Conservation (phyloP, 2,797 vertebrate species). For the Selene dorsalis region DNA sequence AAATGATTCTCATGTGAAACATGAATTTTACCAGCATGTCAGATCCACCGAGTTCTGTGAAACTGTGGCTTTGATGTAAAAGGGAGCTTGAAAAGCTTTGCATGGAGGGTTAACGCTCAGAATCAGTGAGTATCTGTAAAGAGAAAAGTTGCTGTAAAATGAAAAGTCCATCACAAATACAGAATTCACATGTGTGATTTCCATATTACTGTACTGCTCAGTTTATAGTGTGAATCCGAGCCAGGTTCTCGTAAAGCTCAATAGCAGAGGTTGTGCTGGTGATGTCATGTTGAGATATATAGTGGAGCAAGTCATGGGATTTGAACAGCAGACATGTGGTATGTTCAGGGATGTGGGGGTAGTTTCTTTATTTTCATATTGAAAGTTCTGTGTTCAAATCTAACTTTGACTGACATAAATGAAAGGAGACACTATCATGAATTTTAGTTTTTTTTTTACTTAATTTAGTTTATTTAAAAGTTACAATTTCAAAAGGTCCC, state of each 20-base stretch:
- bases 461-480: too few species aligned
- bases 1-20: conserved; percentile 39
- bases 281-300: conserved; percentile 34
- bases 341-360: background rate
- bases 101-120: conserved; percentile 13
- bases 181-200: conserved; percentile 29
- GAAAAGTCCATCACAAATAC: conserved; percentile 37
- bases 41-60: conserved; percentile 54
- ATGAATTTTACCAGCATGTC: conserved; percentile 62
- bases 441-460: too few species aligned
- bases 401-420: background rate
- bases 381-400: background rate
- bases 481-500: too few species aligned
- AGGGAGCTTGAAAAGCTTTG: conserved; percentile 17
- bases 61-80: conserved; percentile 39
- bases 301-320: conserved; percentile 17
- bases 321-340: background rate
- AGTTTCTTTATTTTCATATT: conserved; percentile 2
- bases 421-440: background rate
- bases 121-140: conserved; percentile 37
- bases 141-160: conserved; percentile 18
- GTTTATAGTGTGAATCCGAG: background rate
- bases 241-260: conserved; percentile 15
- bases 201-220: conserved; percentile 5
- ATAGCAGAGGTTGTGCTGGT: conserved; percentile 25